Percentiles rank a stretch among this genome's conserved stretches.
Evolutionary conservation across 1,140 invertebrate genomes (phyloP).

Genomic region (Neodiprion lecontei): DNA sequence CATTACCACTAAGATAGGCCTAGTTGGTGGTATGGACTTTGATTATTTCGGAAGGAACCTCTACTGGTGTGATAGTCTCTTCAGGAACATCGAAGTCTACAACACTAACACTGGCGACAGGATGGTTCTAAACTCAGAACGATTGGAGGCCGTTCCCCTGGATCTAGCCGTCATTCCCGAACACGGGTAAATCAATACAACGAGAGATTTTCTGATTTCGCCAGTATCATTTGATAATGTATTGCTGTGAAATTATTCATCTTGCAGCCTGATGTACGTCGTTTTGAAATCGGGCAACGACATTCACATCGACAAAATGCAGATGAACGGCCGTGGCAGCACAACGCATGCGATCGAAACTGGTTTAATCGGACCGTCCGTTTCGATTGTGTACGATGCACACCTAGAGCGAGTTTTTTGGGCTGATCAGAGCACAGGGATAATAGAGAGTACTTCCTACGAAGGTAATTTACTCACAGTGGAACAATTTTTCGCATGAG

Average conservation of each 20-base stretch:
- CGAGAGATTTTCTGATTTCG: neutral
- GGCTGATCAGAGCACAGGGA: constrained; percentile 62
- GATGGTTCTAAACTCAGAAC: constrained; percentile 60
- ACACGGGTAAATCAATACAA: constrained; percentile 61
- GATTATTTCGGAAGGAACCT: constrained; percentile 73
- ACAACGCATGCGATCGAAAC: constrained; percentile 61
- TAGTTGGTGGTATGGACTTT: constrained; percentile 70
- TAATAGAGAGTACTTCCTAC: constrained; percentile 64
- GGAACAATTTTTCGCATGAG: neutral
- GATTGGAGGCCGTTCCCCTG: constrained; percentile 66
- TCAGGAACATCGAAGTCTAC: constrained; percentile 66
- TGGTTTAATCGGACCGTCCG: constrained; percentile 60
- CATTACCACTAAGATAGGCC: constrained; percentile 57
- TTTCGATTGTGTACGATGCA: constrained; percentile 64
- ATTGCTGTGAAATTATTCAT: constrained; percentile 12
- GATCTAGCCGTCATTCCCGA: constrained; percentile 69
- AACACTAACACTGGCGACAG: constrained; percentile 63
- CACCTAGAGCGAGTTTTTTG: constrained; percentile 62
- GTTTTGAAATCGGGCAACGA: constrained; percentile 60
- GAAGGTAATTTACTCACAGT: constrained; percentile 53
- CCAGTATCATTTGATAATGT: constrained; percentile 8
- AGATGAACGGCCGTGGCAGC: constrained; percentile 63
- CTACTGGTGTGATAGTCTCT: constrained; percentile 69
- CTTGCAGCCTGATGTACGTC: constrained; percentile 70
- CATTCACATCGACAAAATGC: constrained; percentile 66